These are phyloP conservation scores for Antechinus flavipes DNA, from an alignment of 2,113 vertebrate genomes.

Conservation along the genomic window DNA sequence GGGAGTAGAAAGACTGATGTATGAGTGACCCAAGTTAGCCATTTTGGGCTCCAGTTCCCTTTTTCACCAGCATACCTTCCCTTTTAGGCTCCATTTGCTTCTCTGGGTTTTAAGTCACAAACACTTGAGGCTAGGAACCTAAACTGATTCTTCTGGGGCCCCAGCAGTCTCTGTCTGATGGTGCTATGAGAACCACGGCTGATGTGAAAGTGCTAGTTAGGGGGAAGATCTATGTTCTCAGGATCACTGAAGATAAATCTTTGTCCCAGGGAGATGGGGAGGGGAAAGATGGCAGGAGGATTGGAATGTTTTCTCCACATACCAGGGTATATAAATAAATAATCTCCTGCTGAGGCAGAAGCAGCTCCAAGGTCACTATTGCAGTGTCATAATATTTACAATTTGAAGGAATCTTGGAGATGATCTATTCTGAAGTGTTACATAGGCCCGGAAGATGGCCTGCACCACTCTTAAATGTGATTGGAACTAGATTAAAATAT, in stretches of 20 bases:
- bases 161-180: background rate
- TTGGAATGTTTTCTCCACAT: background rate
- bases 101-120: background rate
- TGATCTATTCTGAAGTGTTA: background rate
- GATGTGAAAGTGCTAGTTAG: background rate
- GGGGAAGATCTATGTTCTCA: background rate
- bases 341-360: background rate
- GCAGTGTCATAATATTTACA: background rate
- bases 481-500: background rate
- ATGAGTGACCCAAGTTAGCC: background rate
- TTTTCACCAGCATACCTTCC: background rate
- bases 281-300: background rate
- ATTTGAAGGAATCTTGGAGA: background rate
- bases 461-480: background rate
- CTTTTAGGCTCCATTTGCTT: background rate
- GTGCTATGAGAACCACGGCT: background rate
- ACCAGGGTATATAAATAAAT: background rate
- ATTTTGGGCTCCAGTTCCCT: background rate
- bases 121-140: background rate
- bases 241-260: background rate
- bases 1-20: background rate
- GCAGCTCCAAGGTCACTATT: background rate
- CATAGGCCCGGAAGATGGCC: background rate
- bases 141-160: background rate
- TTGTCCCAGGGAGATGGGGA: background rate